These are phyloP conservation scores for Meloidogyne floridensis DNA, from an alignment of 1,140 invertebrate species.

Conservation along the genomic window DNA sequence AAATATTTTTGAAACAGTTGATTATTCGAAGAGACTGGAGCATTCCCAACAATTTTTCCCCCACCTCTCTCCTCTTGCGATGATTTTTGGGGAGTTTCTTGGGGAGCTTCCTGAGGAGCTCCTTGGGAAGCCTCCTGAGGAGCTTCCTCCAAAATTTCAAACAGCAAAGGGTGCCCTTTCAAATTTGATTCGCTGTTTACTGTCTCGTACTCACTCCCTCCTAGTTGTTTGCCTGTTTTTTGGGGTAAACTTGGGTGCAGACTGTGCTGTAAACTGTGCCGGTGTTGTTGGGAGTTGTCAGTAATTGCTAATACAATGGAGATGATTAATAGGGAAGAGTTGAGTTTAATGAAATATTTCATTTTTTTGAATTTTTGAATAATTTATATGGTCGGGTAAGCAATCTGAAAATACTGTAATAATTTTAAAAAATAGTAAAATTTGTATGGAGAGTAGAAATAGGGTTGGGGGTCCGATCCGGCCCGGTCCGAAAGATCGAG, in stretches of 20 bases:
- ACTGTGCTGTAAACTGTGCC: background rate
- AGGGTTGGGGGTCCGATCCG: no score
- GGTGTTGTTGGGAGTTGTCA: background rate
- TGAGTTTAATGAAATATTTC: background rate
- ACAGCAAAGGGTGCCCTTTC: background rate
- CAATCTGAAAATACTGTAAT: background rate
- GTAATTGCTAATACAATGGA: background rate
- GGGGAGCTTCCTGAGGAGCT: no score
- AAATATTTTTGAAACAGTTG: slow-evolving; percentile 10
- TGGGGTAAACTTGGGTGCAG: background rate
- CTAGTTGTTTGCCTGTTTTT: background rate
- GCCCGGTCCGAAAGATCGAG: no score
- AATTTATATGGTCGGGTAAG: background rate
- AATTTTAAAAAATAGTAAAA: background rate
- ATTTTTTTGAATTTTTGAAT: background rate
- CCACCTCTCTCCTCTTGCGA: no score
- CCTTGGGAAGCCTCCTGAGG: background rate
- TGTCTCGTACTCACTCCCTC: background rate
- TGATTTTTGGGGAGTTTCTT: no score
- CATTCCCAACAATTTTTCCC: no score
- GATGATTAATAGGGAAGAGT: background rate
- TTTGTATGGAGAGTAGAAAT: no score
- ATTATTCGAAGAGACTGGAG: background rate
- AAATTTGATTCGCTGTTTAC: background rate
- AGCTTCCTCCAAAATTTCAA: background rate